These are phyloP conservation scores for Drosophila pectinifera DNA, from an alignment of 1,140 invertebrate species.

Conservation along the genomic window DNA sequence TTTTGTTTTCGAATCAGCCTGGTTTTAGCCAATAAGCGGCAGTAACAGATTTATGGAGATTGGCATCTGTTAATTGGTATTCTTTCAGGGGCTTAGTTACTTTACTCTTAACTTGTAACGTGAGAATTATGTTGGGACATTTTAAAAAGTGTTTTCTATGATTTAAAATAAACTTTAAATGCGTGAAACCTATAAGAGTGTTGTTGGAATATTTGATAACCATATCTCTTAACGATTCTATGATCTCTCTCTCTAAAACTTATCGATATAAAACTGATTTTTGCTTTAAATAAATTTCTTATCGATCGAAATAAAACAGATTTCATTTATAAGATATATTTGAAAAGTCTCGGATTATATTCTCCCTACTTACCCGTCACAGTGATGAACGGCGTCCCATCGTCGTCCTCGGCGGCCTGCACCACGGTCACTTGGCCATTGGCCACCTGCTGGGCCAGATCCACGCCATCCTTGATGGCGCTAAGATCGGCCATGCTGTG, in stretches of 20 bases:
- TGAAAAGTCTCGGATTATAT: not conserved
- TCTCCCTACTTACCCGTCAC: constrained; percentile 73
- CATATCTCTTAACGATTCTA: not conserved
- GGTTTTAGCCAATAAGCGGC: not conserved
- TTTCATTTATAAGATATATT: not conserved
- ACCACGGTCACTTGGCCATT: constrained; percentile 79
- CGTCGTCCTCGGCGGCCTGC: constrained; percentile 69
- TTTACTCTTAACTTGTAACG: not conserved
- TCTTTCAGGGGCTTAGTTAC: not conserved
- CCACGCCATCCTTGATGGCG: constrained; percentile 67
- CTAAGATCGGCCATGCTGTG: constrained; percentile 63
- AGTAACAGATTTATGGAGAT: constrained; percentile 1
- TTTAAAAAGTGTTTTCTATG: too few relatives aligned
- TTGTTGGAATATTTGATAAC: too few relatives aligned
- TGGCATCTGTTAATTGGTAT: constrained; percentile 2
- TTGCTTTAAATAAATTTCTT: too few relatives aligned
- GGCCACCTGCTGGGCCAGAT: constrained; percentile 77
- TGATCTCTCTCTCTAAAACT: not conserved
- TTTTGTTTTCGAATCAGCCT: constrained; percentile 8
- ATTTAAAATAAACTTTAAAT: not conserved
- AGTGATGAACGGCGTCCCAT: constrained; percentile 77
- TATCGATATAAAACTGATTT: too few relatives aligned
- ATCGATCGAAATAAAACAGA: too few relatives aligned
- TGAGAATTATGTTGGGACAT: not conserved
- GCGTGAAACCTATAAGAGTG: not conserved